Percentiles rank a stretch among this genome's conserved stretches.
Evolutionary conservation across 2,113 vertebrate species (phyloP).

Genomic region (Rhizomys pruinosus): DNA sequence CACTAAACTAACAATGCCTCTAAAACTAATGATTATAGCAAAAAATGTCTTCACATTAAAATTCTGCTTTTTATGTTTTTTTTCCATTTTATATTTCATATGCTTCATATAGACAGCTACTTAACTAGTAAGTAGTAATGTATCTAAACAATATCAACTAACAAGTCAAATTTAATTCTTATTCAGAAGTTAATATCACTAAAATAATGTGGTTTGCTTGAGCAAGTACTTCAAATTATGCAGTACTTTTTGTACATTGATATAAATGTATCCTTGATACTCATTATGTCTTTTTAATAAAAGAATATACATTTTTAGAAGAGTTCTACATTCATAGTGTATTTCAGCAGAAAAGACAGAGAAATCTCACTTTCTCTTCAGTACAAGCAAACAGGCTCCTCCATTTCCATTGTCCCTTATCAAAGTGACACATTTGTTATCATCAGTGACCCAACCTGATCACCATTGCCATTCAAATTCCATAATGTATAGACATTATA

Average conservation of each 20-base stretch:
- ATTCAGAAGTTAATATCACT: background rate
- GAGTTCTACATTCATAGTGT: background rate
- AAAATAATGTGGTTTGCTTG: background rate
- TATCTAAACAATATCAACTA: background rate
- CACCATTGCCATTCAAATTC: background rate
- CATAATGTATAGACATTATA: background rate
- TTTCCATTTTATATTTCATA: no score
- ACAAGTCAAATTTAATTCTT: conserved; percentile 9
- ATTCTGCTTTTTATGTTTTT: no score
- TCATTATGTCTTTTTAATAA: background rate
- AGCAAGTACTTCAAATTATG: background rate
- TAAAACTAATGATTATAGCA: no score
- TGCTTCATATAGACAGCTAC: background rate
- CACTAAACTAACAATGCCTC: no score
- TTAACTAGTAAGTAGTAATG: background rate
- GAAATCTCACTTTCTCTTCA: background rate
- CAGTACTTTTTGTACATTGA: background rate
- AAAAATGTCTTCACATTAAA: no score
- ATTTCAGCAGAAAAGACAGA: background rate
- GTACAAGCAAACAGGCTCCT: no score
- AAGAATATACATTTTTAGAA: background rate
- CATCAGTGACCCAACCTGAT: background rate
- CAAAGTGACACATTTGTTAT: background rate
- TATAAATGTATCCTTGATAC: background rate
- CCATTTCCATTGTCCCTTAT: background rate